phyloP scores from a whole-genome alignment of 2,113 vertebrate genomes.

The Alligator mississippiensis region DNA sequence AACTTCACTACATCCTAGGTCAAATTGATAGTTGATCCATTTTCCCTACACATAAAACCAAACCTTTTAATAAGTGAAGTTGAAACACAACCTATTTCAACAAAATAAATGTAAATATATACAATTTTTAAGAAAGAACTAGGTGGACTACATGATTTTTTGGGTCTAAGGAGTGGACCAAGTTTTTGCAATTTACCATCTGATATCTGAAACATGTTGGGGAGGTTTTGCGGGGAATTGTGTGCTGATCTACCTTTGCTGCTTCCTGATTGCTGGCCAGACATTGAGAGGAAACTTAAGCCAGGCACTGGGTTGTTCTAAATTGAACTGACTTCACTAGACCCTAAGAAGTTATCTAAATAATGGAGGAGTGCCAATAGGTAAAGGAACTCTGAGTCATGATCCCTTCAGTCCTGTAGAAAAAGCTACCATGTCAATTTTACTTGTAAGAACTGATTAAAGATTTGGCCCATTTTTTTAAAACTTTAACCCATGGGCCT shows the following conservation, averaged over 20 bases:
- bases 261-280: background rate
- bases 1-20: background rate
- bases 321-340: background rate
- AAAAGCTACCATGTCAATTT: background rate
- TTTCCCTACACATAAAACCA: accelerated
- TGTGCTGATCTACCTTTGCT: accelerated
- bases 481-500: accelerated
- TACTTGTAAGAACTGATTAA: background rate
- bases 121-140: background rate
- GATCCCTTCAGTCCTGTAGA: background rate
- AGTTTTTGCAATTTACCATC: background rate
- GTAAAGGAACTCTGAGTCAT: background rate
- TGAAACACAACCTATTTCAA: background rate
- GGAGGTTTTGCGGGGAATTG: background rate
- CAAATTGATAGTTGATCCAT: background rate
- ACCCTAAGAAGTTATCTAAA: background rate
- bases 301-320: background rate
- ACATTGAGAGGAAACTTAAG: background rate
- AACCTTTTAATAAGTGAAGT: background rate
- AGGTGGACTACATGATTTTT: background rate
- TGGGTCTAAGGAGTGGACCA: background rate
- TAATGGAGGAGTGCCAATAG: background rate
- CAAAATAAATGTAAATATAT: background rate
- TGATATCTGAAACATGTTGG: background rate
- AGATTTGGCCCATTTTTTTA: background rate